Base-by-base conservation (phyloP, 2,797 vertebrate species). In the Crotalus adamanteus region DNA sequence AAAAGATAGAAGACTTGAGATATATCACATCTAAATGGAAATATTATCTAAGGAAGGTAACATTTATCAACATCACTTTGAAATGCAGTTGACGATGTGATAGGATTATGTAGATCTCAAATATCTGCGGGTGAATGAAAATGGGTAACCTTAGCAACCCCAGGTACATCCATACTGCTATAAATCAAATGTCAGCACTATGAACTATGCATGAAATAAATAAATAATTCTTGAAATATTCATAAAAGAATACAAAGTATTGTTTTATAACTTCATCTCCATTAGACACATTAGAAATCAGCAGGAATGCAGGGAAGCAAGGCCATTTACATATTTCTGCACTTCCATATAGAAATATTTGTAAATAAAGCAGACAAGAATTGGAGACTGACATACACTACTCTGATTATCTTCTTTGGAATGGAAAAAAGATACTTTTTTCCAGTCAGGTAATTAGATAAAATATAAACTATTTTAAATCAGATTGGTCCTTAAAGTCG, bases 31-130 rank as follows among this genome's bases (percentile, higher is more conserved):
- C 98, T 98, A 98, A 99, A 98, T 98, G 98, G 98, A 98, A 99
- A 98, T 98, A 99, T 98, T 98, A 98, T 99, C 98, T 98, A 98
- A 98, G 98, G 98, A 97, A 97, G 98, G 98, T 98, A 97, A 98
- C 98, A 99, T 99, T 98, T 98, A 99, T 99, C 99, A 99, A 97
- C 95, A 98, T 97, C 98, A 98, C 98, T 98, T 97, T 97, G 98
- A 98, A 98, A 98, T 98, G 97, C 97, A 96, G 97, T 98, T 98
- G 98, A 98, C 98, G 98, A 98, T 98, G 98, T 98, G 98, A 99
- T 98, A 98, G 98, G 98, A 99, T 99, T 99, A 99, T 99, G 99
- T 98, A 99, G 98, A 99, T 99, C 98, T 98, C 98, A 98, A 98
- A 98, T 98, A 98, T 98, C 98, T 98, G 97, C 94, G 98, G 98